phyloP scores from a whole-genome alignment of 2,888 invertebrate genomes.

The Anarsia innoxiella region DNA sequence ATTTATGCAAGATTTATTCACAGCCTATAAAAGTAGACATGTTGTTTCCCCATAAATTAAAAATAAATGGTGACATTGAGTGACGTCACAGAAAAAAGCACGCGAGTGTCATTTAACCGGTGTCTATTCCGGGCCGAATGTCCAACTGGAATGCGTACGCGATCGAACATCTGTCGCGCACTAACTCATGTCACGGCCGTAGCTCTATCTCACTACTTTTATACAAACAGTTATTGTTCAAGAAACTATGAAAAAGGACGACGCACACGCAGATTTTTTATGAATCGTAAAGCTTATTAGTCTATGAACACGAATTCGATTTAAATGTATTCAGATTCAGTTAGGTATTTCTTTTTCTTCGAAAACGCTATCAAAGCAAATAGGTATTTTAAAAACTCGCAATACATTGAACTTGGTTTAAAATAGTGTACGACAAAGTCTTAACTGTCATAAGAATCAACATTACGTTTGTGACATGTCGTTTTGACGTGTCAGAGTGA shows the following conservation, averaged over 20 bases:
- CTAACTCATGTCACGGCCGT: conserved; percentile 42
- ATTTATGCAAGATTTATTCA: conserved; percentile 16
- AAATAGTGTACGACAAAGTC: too few species aligned
- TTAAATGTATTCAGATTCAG: too few species aligned
- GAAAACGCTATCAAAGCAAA: too few species aligned
- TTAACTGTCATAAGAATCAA: too few species aligned
- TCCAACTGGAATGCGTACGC: conserved; percentile 41
- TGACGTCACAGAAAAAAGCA: conserved; percentile 22
- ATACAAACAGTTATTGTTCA: conserved; percentile 20
- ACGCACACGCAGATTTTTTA: conserved; percentile 13
- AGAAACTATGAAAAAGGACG: conserved; percentile 14
- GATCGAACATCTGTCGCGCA: conserved; percentile 60
- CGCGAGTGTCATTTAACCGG: conserved; percentile 30
- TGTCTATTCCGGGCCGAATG: conserved; percentile 40
- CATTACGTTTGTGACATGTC: too few species aligned
- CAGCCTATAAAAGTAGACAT: background rate
- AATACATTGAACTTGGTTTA: too few species aligned
- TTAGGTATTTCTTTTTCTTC: too few species aligned
- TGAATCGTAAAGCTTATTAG: too few species aligned
- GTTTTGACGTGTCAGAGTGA: too few species aligned
- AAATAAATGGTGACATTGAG: conserved; percentile 15
- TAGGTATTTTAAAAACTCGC: too few species aligned
- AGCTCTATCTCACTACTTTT: too few species aligned
- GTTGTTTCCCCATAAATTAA: conserved; percentile 10
- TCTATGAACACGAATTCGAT: too few species aligned